Conservation (phyloP, 2,888 invertebrate genomes). For the Villa cingulata region DNA sequence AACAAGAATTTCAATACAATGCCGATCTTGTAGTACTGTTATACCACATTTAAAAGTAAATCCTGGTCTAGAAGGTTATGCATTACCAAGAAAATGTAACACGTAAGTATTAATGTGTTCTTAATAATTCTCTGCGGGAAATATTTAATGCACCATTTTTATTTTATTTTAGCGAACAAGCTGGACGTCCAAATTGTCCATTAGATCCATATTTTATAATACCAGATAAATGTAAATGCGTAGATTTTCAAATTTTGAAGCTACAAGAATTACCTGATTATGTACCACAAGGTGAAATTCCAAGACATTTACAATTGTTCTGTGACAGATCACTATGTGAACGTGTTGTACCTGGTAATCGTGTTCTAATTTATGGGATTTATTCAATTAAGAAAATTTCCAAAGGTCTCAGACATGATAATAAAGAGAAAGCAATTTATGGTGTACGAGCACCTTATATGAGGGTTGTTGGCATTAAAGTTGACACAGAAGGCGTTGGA, state of each 20-base stretch:
- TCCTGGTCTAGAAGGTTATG: slow-evolving; percentile 92
- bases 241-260: slow-evolving; percentile 96
- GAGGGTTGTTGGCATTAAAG: slow-evolving; percentile 81
- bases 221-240: slow-evolving; percentile 93
- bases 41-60: slow-evolving; percentile 82
- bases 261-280: slow-evolving; percentile 91
- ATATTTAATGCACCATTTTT: neutral
- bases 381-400: slow-evolving; percentile 84
- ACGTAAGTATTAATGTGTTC: slow-evolving; percentile 50
- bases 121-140: neutral
- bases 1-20: slow-evolving; percentile 88
- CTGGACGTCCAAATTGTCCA: slow-evolving; percentile 85
- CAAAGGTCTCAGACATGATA: slow-evolving; percentile 51
- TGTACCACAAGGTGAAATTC: slow-evolving; percentile 89
- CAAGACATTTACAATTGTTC: slow-evolving; percentile 87
- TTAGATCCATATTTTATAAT: slow-evolving; percentile 96
- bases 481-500: slow-evolving; percentile 69
- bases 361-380: slow-evolving; percentile 85
- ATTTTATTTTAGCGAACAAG: slow-evolving; percentile 58
- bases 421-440: slow-evolving; percentile 63
- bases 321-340: slow-evolving; percentile 89
- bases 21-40: slow-evolving; percentile 80
- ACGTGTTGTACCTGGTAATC: slow-evolving; percentile 88
- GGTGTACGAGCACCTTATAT: slow-evolving; percentile 92
- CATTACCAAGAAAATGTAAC: slow-evolving; percentile 85